phyloP scores from a whole-genome alignment of 2,113 vertebrate genomes.

The Callopanchax toddi region DNA sequence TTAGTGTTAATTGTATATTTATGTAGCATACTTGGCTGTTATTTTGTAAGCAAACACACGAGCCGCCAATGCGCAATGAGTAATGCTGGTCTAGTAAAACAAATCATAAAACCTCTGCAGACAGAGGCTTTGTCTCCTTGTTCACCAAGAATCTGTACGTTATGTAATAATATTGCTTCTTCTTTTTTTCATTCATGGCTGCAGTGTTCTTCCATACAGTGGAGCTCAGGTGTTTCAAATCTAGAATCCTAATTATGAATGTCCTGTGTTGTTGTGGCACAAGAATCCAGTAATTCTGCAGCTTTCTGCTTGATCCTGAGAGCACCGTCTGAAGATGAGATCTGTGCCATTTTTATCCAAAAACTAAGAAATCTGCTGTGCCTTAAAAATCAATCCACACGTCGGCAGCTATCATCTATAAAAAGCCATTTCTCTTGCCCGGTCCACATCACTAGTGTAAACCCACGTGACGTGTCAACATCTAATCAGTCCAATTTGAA shows the following conservation, averaged over 20 bases:
- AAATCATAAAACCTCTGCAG: too few species aligned
- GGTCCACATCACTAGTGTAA: slow-evolving; percentile 5
- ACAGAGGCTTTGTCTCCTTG: too few species aligned
- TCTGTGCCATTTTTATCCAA: neutral
- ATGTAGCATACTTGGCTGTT: too few species aligned
- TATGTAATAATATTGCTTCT: too few species aligned
- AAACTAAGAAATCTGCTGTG: neutral
- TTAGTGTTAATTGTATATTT: too few species aligned
- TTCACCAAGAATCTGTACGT: neutral
- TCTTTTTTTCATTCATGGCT: too few species aligned
- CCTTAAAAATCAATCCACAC: slow-evolving; percentile 12
- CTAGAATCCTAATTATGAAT: neutral
- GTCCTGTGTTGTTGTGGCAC: neutral
- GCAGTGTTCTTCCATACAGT: too few species aligned
- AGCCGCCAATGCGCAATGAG: too few species aligned
- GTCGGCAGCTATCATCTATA: neutral
- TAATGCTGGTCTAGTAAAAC: too few species aligned
- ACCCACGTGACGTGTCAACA: slow-evolving; percentile 20
- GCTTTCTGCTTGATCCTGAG: neutral
- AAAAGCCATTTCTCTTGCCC: neutral
- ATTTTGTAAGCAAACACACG: too few species aligned
- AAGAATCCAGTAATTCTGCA: neutral
- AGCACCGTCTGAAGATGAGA: neutral
- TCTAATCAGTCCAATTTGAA: slow-evolving; percentile 53
- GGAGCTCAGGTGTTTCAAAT: too few species aligned